Base-by-base conservation (phyloP, 2,797 vertebrate species). In the Loris lydekkerianus region DNA sequence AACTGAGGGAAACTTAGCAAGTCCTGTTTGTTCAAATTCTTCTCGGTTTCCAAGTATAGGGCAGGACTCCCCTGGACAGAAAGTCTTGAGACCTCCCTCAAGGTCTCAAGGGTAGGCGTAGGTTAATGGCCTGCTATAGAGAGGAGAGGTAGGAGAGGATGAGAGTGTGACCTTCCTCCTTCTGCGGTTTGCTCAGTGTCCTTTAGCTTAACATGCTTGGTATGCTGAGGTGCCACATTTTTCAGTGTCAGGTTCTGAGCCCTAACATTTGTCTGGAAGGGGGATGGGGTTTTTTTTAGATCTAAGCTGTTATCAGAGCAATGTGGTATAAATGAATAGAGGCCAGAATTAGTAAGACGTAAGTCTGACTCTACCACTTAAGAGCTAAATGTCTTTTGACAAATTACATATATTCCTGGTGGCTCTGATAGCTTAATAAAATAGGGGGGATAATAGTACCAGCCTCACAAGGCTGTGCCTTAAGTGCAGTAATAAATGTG, bases 331-430 rank as follows among this genome's bases (percentile, higher is more conserved):
- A 78, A 81, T 37, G 63, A 94, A 58, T 53, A 81, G 86, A 92
- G 56, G 63, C 20, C 65, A 70, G 27, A 37, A 18, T 61, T 46
- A 46, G 14, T 70, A 58, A 49, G 80, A 72, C 72, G 70, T 75
- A 81, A 65, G 72, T 95, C 58, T 69, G n/a, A 85, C 46, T 40
- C 63, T 2, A 34, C 21, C 40, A 60, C 76, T 76, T 93, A 91
- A 83, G 17, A 95, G 29, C 21, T 15, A 9, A 90, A 37, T 82
- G 43, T 80, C 80, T 93, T 94, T 77, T 93, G 93, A 96, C 69
- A 84, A 73, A n/a, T 77, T 60, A 18, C 27, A 31, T 86, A n/a
- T 82, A 65, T 90, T 95, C 23, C 77, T 27, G 6, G 17, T 86
- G 53, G 77, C 43, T 88, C 73, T 80, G 49, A 27, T 70, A 31